Conservation (phyloP, 2,888 invertebrate genomes). For the Notocelia uddmanniana region DNA sequence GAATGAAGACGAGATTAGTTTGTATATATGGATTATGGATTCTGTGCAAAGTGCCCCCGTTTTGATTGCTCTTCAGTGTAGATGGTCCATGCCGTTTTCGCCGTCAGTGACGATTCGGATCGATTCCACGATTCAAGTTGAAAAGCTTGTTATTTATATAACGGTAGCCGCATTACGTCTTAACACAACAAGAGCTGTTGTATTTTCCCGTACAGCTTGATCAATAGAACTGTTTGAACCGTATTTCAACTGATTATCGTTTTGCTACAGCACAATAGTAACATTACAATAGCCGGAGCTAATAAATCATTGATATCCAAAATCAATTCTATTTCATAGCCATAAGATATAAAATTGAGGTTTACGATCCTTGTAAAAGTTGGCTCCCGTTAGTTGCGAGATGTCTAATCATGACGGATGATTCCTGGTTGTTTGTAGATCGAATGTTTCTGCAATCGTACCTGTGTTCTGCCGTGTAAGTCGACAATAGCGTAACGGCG, state of each 20-base stretch:
- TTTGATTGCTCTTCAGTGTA: not conserved
- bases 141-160: conserved; percentile 21
- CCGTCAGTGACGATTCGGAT: not conserved
- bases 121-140: not conserved
- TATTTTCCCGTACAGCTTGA: conserved; percentile 37
- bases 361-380: conserved; percentile 14
- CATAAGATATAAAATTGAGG: conserved; percentile 20
- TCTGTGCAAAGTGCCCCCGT: not conserved
- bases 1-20: not conserved
- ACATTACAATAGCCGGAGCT: conserved; percentile 21
- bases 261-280: conserved; percentile 48
- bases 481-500: conserved; percentile 1
- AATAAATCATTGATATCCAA: conserved; percentile 17
- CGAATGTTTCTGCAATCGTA: conserved; percentile 46
- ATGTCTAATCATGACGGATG: conserved; percentile 71
- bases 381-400: conserved; percentile 60
- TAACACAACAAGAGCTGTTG: conserved; percentile 22
- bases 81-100: not conserved
- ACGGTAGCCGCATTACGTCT: conserved; percentile 21
- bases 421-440: conserved; percentile 54
- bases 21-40: not conserved
- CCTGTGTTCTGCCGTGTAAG: conserved; percentile 2
- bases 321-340: conserved; percentile 14
- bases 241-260: conserved; percentile 46
- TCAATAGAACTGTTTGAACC: conserved; percentile 38